A percentile compares a stretch with the other conserved stretches of the same genome.
These are phyloP conservation scores for Pseudomugil gertrudae DNA, from an alignment of 2,797 vertebrate genomes.

Conservation along the genomic window DNA sequence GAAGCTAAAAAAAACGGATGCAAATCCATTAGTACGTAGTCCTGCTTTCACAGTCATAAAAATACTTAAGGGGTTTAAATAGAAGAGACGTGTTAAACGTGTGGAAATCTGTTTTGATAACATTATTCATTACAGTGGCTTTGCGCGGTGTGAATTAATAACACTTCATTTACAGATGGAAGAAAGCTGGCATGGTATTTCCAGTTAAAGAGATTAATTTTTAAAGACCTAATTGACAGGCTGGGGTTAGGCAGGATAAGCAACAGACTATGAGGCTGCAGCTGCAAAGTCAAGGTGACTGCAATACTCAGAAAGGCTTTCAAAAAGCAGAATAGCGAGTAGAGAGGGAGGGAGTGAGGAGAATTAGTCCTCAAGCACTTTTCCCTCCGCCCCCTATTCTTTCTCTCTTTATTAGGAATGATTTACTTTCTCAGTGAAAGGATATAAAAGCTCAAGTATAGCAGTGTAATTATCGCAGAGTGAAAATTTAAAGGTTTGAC, in stretches of 20 bases:
- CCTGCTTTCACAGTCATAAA: constrained; percentile 83
- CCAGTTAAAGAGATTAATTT: constrained; percentile 91
- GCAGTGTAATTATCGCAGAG: constrained; percentile 83
- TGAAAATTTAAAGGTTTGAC: constrained; percentile 88
- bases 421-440: constrained; percentile 87
- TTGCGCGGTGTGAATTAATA: constrained; percentile 87
- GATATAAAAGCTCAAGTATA: constrained; percentile 88
- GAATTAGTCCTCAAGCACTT: constrained; percentile 85
- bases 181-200: constrained; percentile 86
- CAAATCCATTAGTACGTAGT: constrained; percentile 83
- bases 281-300: constrained; percentile 90
- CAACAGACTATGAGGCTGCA: constrained; percentile 82
- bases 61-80: constrained; percentile 85
- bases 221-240: constrained; percentile 91
- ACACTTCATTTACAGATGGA: constrained; percentile 89
- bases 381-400: constrained; percentile 79
- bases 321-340: constrained; percentile 75
- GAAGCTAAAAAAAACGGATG: constrained; percentile 70
- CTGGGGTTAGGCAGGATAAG: constrained; percentile 87
- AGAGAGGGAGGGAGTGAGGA: constrained; percentile 76
- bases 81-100: constrained; percentile 83
- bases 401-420: constrained; percentile 86
- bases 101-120: constrained; percentile 90
- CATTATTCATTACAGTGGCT: constrained; percentile 88
- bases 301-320: constrained; percentile 82